Percentiles rank a stretch among this genome's conserved stretches.
Conservation (phyloP, 2,113 vertebrate genomes). For the Macroglossus sobrinus region DNA sequence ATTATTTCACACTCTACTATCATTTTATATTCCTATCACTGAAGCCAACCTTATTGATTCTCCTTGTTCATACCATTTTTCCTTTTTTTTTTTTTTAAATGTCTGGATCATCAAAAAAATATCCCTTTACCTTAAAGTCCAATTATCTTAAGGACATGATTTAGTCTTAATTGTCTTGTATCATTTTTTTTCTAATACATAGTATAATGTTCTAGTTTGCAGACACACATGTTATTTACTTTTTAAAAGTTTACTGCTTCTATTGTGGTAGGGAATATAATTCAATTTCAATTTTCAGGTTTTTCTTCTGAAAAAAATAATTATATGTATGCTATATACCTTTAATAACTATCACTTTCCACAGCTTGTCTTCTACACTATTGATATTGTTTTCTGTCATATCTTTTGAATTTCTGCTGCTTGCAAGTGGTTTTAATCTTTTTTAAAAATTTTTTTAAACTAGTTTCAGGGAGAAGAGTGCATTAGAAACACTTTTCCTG, state of each 20-base stretch:
- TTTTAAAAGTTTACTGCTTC: conserved; percentile 12
- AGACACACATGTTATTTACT: not conserved
- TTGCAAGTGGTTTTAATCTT: not conserved
- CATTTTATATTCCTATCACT: not conserved
- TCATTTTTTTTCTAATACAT: not conserved
- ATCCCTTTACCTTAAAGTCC: not conserved
- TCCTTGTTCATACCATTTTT: not conserved
- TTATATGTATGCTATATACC: not conserved
- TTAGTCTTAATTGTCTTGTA: not conserved
- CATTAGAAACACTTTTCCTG: not conserved
- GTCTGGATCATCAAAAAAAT: not conserved
- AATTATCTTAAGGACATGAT: not conserved
- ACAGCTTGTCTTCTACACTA: not conserved
- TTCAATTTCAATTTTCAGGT: not conserved
- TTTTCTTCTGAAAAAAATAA: not conserved
- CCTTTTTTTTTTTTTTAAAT: not conserved
- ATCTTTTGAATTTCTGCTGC: not conserved
- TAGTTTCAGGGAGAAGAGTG: not conserved
- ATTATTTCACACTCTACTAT: not conserved
- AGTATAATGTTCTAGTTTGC: not conserved
- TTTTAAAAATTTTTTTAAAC: not conserved
- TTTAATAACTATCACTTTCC: not conserved
- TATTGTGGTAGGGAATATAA: not conserved
- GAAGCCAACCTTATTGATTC: not conserved
- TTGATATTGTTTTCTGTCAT: not conserved